These are phyloP conservation scores for Anthoscopus minutus DNA, from an alignment of 2,113 vertebrate genomes.

Conservation along the genomic window DNA sequence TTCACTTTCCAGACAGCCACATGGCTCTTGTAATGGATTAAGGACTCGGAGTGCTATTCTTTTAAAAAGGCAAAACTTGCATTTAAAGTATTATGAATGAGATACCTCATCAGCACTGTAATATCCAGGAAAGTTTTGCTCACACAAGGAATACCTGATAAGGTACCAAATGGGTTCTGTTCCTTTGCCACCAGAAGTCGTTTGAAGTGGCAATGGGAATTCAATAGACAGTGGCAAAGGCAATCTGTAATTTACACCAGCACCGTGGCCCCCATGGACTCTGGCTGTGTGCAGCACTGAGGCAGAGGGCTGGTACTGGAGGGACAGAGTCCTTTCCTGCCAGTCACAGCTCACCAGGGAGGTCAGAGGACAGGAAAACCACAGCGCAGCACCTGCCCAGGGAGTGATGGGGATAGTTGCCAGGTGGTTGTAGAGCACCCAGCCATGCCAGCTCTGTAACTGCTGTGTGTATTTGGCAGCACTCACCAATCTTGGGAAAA, in stretches of 20 bases:
- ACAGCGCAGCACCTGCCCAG: accelerated
- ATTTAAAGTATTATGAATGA: neutral
- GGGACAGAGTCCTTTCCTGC: neutral
- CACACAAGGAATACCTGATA: neutral
- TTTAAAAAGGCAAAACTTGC: neutral
- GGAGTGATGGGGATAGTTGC: neutral
- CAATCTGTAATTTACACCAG: neutral
- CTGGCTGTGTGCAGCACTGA: neutral
- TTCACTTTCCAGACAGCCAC: neutral
- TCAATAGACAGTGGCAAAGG: neutral
- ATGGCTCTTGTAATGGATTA: neutral
- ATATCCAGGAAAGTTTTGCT: neutral
- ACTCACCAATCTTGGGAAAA: accelerated
- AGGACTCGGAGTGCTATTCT: neutral
- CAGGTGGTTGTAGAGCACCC: neutral
- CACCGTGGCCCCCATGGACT: neutral
- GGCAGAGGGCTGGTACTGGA: neutral
- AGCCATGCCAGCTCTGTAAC: neutral
- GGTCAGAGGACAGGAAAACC: neutral
- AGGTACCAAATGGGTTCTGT: neutral
- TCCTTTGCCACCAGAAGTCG: neutral
- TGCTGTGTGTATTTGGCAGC: neutral
- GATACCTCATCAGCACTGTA: neutral
- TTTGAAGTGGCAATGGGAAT: neutral
- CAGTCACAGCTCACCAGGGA: neutral